Evolutionary conservation across 1,140 invertebrate genomes (phyloP), one percentile per base, ranked within the genome.

Genomic region (Sycobia sp.): DNA sequence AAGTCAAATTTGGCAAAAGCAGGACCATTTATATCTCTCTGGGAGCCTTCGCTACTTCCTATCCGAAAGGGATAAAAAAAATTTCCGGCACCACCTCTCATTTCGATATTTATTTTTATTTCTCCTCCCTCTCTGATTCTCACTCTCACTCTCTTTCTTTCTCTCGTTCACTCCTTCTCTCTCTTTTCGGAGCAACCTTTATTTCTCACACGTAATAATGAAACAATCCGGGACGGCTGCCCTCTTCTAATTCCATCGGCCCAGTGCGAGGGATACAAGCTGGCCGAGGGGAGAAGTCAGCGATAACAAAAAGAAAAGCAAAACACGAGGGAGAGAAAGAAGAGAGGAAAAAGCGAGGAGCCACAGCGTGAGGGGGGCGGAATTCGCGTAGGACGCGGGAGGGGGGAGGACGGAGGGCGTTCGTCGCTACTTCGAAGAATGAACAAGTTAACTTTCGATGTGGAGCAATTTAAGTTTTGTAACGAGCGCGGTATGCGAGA

Each of bases 401-500:
- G 27, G 4, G 39, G n/a, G 22, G 13, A n/a, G 29, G n/a, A n/a
- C n/a, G n/a, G 38, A 25, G 29, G 27, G 22, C n/a, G 53, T n/a
- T n/a, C n/a, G n/a, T n/a, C 39, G 11, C 11, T 22, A 29, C 36
- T 25, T n/a, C 65, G 71, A 70, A 71, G 70, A 72, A 73, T 67
- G 67, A 73, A 64, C 67, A 68, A 70, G 67, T 72, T 69, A 73
- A 73, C 69, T 73, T 71, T 73, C 70, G 67, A 74, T 74, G 71
- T 69, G 65, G 65, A 72, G 69, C 70, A 74, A 74, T 74, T 74
- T 74, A 73, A 74, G 71, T 74, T 63, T 74, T 70, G 70, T 69
- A 73, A 72, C 70, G 65, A 73, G 71, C 67, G 61, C 66, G 63
- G 67, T 66, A 67, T 62, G 67, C 44, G 54, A n/a, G n/a, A 18